These are phyloP conservation scores for Oscheius sp. DNA, from an alignment of 2,888 invertebrate genomes.

Conservation along the genomic window DNA sequence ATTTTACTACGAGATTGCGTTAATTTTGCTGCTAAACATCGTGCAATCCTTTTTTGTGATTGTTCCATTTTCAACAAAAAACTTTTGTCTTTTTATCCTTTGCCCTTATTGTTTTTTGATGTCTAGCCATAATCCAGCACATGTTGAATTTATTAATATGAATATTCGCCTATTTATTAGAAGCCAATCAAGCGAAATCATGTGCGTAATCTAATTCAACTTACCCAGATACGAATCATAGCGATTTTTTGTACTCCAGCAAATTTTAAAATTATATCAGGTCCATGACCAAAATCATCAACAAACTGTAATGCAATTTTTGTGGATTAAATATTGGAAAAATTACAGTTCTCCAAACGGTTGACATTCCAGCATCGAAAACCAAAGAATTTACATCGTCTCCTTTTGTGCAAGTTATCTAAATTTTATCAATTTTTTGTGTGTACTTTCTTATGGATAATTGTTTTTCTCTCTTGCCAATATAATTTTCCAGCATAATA, in stretches of 20 bases:
- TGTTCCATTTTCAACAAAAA: too few species aligned
- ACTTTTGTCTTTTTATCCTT: too few species aligned
- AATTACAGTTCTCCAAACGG: constrained; percentile 13
- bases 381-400: constrained; percentile 15
- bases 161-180: too few species aligned
- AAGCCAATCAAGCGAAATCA: neutral
- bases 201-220: neutral
- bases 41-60: too few species aligned
- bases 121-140: too few species aligned
- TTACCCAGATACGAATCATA: constrained; percentile 69
- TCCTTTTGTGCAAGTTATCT: constrained; percentile 22
- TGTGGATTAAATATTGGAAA: neutral
- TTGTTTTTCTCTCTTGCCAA: neutral
- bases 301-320: neutral
- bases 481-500: neutral
- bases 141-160: too few species aligned
- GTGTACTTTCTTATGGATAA: neutral
- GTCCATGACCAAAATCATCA: constrained; percentile 10
- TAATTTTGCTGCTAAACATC: neutral
- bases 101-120: too few species aligned
- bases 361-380: constrained; percentile 19
- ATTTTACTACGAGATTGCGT: too few species aligned
- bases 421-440: neutral
- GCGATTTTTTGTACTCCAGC: constrained; percentile 43
- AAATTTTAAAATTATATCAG: constrained; percentile 23